These are phyloP conservation scores for Notiomystis cincta DNA, from an alignment of 2,113 vertebrate species.

Conservation along the genomic window DNA sequence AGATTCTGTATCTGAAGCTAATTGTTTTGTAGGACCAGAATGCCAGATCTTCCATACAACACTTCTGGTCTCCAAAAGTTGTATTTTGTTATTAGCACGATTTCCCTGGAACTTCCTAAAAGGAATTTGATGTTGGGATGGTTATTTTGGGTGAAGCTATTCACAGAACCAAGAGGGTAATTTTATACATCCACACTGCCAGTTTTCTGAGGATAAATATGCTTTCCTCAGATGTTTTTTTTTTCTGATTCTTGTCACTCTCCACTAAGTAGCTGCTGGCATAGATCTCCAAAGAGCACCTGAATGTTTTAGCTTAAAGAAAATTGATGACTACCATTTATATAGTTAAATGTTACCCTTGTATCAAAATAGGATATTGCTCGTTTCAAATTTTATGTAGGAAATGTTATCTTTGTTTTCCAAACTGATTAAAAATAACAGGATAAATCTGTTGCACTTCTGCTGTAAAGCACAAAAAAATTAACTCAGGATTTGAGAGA, in stretches of 20 bases:
- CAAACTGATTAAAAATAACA: conserved; percentile 20
- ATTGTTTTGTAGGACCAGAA: not conserved
- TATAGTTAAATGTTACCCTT: not conserved
- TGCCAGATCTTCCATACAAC: not conserved
- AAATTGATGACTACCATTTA: not conserved
- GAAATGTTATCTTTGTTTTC: conserved; percentile 14
- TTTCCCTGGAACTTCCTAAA: not conserved
- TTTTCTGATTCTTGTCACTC: not conserved
- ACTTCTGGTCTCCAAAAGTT: not conserved
- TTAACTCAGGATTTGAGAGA: not conserved
- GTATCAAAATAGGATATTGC: not conserved
- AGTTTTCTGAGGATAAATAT: not conserved
- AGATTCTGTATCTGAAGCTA: not conserved
- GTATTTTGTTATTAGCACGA: not conserved
- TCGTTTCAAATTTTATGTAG: not conserved
- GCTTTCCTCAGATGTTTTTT: not conserved
- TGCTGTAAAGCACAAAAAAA: not conserved
- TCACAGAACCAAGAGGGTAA: not conserved
- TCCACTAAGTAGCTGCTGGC: not conserved
- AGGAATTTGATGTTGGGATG: not conserved
- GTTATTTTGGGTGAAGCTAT: not conserved
- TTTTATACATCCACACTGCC: not conserved
- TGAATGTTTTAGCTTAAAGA: not conserved
- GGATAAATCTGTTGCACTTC: not conserved
- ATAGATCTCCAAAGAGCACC: not conserved